These are phyloP conservation scores for Chaenodraco wilsoni DNA, from an alignment of 2,797 vertebrate species.

Conservation along the genomic window DNA sequence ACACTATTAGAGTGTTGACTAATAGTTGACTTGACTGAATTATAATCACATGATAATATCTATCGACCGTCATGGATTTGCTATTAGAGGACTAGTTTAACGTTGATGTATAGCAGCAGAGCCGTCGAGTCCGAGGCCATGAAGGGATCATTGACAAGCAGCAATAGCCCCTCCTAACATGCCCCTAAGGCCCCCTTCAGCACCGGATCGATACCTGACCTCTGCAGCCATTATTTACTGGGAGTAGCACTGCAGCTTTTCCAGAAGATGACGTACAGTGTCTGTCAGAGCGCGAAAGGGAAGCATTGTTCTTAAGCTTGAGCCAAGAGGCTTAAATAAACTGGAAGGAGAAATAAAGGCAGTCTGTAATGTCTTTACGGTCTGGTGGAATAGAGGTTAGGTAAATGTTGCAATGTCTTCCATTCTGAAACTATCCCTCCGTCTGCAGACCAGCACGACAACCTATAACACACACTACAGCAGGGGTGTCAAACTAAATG, in stretches of 20 bases:
- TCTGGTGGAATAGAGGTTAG: constrained; percentile 6
- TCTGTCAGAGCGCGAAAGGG: constrained; percentile 50
- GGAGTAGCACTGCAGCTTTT: constrained; percentile 66
- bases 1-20: constrained; percentile 63
- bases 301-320: constrained; percentile 59
- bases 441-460: too few species aligned
- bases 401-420: background rate
- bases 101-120: constrained; percentile 72
- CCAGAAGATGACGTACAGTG: constrained; percentile 71
- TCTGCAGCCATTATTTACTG: constrained; percentile 71
- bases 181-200: constrained; percentile 77
- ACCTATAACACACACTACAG: too few species aligned
- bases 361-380: background rate
- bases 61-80: constrained; percentile 76
- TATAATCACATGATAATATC: constrained; percentile 81
- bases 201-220: constrained; percentile 81
- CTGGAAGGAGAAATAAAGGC: constrained; percentile 4
- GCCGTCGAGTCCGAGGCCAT: constrained; percentile 75
- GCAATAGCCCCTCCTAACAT: constrained; percentile 76
- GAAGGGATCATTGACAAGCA: constrained; percentile 81
- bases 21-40: constrained; percentile 68
- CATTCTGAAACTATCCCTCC: background rate
- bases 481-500: too few species aligned
- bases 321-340: constrained; percentile 35
- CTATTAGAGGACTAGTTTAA: constrained; percentile 78